phyloP scores from a whole-genome alignment of 2,113 vertebrate genomes.

The Ophthalmolycus amberensis region DNA sequence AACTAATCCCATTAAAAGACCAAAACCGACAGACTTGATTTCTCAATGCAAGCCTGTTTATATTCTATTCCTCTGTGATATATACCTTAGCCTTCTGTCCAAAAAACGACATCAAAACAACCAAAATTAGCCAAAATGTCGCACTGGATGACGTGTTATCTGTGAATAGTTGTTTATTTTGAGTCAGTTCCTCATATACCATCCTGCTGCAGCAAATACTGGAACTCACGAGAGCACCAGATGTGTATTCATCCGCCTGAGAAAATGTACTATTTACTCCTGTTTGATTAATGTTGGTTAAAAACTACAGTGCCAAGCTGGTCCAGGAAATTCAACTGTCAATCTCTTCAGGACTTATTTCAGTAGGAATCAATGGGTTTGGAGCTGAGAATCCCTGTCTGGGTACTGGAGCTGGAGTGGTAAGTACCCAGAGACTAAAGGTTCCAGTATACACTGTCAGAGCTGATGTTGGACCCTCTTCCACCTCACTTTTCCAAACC shows the following conservation, averaged over 20 bases:
- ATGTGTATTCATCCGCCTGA: background rate
- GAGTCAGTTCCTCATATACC: background rate
- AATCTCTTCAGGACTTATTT: too few species aligned
- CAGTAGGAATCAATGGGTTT: too few species aligned
- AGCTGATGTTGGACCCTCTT: too few species aligned
- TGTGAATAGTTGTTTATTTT: background rate
- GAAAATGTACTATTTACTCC: background rate
- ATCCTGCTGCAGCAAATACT: background rate
- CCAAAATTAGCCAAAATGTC: background rate
- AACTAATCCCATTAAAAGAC: slow-evolving; percentile 9
- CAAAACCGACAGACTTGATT: background rate
- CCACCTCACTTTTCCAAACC: too few species aligned
- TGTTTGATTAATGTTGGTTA: background rate
- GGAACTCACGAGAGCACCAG: background rate
- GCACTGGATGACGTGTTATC: background rate
- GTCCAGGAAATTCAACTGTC: background rate
- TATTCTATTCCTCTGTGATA: background rate
- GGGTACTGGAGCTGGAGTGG: too few species aligned
- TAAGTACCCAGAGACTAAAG: too few species aligned
- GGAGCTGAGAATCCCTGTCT: too few species aligned
- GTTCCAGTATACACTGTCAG: too few species aligned
- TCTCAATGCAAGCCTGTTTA: too few species aligned
- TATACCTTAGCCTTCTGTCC: background rate
- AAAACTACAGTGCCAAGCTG: background rate
- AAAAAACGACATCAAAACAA: background rate